A percentile compares a stretch with the other conserved stretches of the same genome.
Evolutionary conservation across 2,888 invertebrate species (phyloP).

Genomic region (Nomada hirtipes): DNA sequence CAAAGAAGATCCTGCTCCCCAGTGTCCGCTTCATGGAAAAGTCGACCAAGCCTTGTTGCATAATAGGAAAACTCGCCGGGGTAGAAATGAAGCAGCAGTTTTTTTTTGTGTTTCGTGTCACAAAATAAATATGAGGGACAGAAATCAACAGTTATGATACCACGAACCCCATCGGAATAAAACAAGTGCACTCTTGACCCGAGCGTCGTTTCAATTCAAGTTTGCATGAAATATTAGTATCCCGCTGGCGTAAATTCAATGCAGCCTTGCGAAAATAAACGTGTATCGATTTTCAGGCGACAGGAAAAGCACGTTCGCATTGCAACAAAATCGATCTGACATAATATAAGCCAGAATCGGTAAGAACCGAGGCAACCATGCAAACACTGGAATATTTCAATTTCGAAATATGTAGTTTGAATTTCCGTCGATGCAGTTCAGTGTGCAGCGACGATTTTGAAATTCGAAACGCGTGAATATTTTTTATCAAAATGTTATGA

Average conservation of each 20-base stretch:
- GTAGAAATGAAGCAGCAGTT: neutral
- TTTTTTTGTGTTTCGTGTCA: neutral
- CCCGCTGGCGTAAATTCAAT: neutral
- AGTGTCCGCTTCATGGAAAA: neutral
- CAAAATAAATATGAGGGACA: neutral
- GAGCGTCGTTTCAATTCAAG: conserved; percentile 27
- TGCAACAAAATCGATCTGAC: neutral
- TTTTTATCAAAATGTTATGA: no score
- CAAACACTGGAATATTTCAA: neutral
- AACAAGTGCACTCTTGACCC: conserved; percentile 41
- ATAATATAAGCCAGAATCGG: neutral
- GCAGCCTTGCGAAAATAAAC: conserved; percentile 27
- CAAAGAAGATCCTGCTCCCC: neutral
- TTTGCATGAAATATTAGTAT: conserved; percentile 17
- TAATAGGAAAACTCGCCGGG: neutral
- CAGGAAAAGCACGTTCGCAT: neutral
- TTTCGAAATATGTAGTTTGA: neutral
- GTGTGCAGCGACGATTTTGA: neutral
- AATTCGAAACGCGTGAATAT: neutral
- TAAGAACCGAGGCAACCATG: neutral
- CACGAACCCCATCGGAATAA: neutral
- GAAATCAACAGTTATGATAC: neutral
- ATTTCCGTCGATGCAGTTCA: neutral
- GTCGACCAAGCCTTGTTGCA: conserved; percentile 6
- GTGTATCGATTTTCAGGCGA: conserved; percentile 16